Conservation (phyloP, 2,888 invertebrate genomes). For the Drosophila prolongata region DNA sequence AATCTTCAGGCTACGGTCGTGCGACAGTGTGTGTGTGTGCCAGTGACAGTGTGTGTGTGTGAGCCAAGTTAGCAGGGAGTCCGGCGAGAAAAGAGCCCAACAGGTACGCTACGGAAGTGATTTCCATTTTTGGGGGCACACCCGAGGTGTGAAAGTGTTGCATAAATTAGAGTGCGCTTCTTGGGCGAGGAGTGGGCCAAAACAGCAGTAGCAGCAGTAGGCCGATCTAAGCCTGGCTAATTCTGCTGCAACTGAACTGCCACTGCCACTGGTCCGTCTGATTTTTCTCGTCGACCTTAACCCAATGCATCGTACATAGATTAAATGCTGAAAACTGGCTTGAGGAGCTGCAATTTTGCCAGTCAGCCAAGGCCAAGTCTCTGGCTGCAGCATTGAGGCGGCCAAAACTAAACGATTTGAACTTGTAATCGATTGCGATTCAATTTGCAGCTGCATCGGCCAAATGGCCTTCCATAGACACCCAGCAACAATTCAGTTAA, state of each 20-base stretch:
- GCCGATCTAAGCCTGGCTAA: conserved; percentile 50
- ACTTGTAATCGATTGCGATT: conserved; percentile 71
- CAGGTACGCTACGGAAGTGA: conserved; percentile 80
- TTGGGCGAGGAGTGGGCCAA: conserved; percentile 15
- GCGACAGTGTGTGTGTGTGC: conserved; percentile 36
- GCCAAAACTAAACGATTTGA: conserved; percentile 76
- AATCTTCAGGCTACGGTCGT: conserved; percentile 40
- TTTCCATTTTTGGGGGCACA: conserved; percentile 17
- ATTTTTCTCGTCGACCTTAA: conserved; percentile 82
- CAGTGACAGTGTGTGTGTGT: conserved; percentile 29
- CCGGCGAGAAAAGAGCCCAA: conserved; percentile 14
- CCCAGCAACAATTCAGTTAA: not conserved
- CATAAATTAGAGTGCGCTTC: conserved; percentile 24
- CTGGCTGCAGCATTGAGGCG: conserved; percentile 61
- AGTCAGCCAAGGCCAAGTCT: conserved; percentile 72
- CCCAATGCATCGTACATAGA: conserved; percentile 79
- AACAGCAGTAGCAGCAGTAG: not conserved
- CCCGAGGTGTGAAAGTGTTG: conserved; percentile 46
- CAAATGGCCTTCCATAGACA: conserved; percentile 9
- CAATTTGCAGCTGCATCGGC: conserved; percentile 62
- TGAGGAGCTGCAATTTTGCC: conserved; percentile 67
- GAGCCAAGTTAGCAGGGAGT: conserved; percentile 22
- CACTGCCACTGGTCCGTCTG: conserved; percentile 49
- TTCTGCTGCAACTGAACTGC: conserved; percentile 20
- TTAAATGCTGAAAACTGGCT: conserved; percentile 67